A percentile compares a stretch with the other conserved stretches of the same genome.
Evolutionary conservation across 2,797 vertebrate species (phyloP).

Genomic region (Sebastes baramenuke): DNA sequence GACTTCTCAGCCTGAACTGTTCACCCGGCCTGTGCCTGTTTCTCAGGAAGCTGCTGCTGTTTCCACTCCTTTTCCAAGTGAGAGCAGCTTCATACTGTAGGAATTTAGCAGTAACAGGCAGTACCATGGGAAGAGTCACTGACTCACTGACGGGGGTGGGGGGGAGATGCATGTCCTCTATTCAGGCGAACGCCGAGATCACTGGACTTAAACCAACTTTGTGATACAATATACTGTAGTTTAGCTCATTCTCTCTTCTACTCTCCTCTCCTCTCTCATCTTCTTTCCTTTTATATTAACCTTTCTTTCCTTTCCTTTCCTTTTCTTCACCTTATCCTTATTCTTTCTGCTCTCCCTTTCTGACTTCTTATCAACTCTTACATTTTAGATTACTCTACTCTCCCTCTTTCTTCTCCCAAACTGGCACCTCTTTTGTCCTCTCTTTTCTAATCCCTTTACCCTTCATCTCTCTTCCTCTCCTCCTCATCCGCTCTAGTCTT

Average conservation of each 20-base stretch:
- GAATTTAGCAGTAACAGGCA: slow-evolving; percentile 80
- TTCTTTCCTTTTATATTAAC: not conserved
- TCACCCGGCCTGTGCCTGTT: slow-evolving; percentile 22
- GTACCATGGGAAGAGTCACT: slow-evolving; percentile 73
- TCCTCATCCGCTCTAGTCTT: not conserved
- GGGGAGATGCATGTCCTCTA: slow-evolving; percentile 28
- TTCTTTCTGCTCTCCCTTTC: not conserved
- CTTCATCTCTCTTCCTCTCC: not conserved
- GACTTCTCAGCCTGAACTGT: slow-evolving; percentile 12
- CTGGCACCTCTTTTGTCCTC: not conserved
- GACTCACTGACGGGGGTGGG: slow-evolving; percentile 27
- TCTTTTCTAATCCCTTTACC: not conserved
- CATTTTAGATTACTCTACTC: not conserved
- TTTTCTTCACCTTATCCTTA: not conserved
- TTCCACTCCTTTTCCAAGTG: slow-evolving; percentile 51
- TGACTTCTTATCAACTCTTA: not conserved
- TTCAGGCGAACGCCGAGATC: slow-evolving; percentile 49
- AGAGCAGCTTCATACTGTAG: slow-evolving; percentile 71
- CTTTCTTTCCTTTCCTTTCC: not conserved
- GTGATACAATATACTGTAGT: not conserved
- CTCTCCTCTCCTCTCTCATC: not conserved
- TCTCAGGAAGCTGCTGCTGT: slow-evolving; percentile 49
- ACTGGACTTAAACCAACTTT: slow-evolving; percentile 52
- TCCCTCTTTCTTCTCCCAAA: not conserved
- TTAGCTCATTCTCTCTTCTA: not conserved